A percentile compares a stretch with the other conserved stretches of the same genome.
phyloP scores from a whole-genome alignment of 2,113 vertebrate species.

The Falco punctatus region DNA sequence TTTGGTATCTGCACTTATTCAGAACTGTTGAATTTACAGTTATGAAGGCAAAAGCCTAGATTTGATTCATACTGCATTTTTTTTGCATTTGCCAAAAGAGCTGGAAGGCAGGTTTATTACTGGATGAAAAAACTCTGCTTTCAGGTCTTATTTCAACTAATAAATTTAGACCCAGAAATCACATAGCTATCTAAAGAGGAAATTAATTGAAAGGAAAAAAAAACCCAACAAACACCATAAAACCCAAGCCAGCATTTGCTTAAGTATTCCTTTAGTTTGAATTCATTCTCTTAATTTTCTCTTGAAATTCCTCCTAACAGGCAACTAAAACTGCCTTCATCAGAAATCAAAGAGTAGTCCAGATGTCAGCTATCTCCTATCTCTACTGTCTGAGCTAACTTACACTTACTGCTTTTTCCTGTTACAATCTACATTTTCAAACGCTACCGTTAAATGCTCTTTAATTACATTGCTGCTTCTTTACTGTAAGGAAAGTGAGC shows the following conservation, averaged over 20 bases:
- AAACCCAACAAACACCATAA: neutral
- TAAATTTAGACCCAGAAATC: slow-evolving; percentile 35
- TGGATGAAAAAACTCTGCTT: neutral
- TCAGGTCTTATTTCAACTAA: slow-evolving; percentile 51
- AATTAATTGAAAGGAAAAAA: slow-evolving; percentile 37
- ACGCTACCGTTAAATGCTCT: neutral
- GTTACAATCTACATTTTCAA: neutral
- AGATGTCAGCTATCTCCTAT: neutral
- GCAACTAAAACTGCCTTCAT: slow-evolving; percentile 6
- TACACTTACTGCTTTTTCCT: neutral
- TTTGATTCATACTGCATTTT: neutral
- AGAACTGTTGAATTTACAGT: slow-evolving; percentile 23
- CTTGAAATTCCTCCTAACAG: neutral
- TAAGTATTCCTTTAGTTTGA: neutral
- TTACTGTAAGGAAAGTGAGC: neutral
- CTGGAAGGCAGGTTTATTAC: slow-evolving; percentile 34
- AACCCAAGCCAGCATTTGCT: neutral
- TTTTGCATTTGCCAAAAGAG: slow-evolving; percentile 28
- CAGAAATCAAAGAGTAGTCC: neutral
- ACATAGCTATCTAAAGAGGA: slow-evolving; percentile 38
- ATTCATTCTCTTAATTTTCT: slow-evolving; percentile 11
- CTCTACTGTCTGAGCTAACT: neutral
- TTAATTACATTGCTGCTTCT: neutral
- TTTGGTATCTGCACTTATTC: slow-evolving; percentile 27
- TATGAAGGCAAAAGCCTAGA: neutral